Evolutionary conservation across 2,888 invertebrate genomes (phyloP).

Genomic region (Hypolimnas misippus): DNA sequence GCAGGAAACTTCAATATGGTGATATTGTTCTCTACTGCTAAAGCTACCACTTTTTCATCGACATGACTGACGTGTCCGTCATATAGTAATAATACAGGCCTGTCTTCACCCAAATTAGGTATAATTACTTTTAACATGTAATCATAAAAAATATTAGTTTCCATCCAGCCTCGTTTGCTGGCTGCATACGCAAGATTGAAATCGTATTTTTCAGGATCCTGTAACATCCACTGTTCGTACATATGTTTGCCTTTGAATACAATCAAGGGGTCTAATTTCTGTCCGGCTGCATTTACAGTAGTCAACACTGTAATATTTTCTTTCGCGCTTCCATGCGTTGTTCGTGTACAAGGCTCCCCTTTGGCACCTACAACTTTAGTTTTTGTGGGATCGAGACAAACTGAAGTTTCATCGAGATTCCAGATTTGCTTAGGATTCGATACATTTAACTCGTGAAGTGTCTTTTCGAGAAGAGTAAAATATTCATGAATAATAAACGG

Average conservation of each 20-base stretch:
- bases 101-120: constrained; percentile 46
- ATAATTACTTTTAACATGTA: constrained; percentile 50
- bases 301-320: constrained; percentile 31
- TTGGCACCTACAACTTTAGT: constrained; percentile 31
- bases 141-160: constrained; percentile 50
- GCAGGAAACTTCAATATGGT: constrained; percentile 51
- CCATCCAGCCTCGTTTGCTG: constrained; percentile 54
- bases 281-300: constrained; percentile 26
- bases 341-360: constrained; percentile 17
- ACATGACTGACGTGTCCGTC: constrained; percentile 53
- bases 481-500: constrained; percentile 23
- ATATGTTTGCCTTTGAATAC: constrained; percentile 17
- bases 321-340: constrained; percentile 22
- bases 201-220: constrained; percentile 34
- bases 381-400: constrained; percentile 29
- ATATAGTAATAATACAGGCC: constrained; percentile 48
- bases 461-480: constrained; percentile 28
- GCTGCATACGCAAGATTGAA: constrained; percentile 51
- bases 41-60: constrained; percentile 3
- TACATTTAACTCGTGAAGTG: constrained; percentile 26
- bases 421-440: constrained; percentile 20
- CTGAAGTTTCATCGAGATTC: constrained; percentile 34
- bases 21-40: constrained; percentile 4
- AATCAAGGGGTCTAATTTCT: constrained; percentile 31
- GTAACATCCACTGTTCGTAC: constrained; percentile 2